These are phyloP conservation scores for Cecropterus lyciades DNA, from an alignment of 1,140 invertebrate genomes.

Conservation along the genomic window DNA sequence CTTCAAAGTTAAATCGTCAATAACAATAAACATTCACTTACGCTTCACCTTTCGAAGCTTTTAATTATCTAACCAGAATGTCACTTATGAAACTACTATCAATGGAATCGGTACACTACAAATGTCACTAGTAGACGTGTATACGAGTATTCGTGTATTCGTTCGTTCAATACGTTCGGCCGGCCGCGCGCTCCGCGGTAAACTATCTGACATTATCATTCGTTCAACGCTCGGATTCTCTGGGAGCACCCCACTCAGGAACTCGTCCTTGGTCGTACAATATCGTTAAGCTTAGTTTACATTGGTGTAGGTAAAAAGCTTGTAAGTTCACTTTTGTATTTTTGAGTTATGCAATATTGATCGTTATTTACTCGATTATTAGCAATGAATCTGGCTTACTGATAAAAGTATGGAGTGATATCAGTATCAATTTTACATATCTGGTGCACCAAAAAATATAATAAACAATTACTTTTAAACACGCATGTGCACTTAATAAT, in stretches of 20 bases:
- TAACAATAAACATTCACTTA: constrained; percentile 33
- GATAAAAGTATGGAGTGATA: too few relatives aligned
- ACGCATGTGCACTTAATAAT: too few relatives aligned
- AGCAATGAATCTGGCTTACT: too few relatives aligned
- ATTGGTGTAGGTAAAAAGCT: neutral
- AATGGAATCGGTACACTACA: constrained; percentile 33
- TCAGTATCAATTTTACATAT: too few relatives aligned
- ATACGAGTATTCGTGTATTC: neutral
- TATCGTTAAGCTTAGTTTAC: constrained; percentile 13
- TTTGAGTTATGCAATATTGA: too few relatives aligned
- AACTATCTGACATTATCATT: constrained; percentile 39
- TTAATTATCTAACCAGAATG: constrained; percentile 29
- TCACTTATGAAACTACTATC: constrained; percentile 31
- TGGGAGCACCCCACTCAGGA: constrained; percentile 27
- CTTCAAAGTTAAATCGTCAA: neutral
- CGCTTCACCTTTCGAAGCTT: constrained; percentile 22
- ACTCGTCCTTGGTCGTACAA: constrained; percentile 33
- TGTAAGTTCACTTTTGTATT: neutral
- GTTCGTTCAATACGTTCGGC: constrained; percentile 21
- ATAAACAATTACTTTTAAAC: too few relatives aligned
- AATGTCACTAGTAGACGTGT: too few relatives aligned
- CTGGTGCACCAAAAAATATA: too few relatives aligned
- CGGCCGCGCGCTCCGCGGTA: constrained; percentile 32
- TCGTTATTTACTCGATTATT: too few relatives aligned
- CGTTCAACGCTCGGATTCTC: constrained; percentile 23